Conservation (phyloP, 2,113 vertebrate species). For the Zosterops borbonicus region DNA sequence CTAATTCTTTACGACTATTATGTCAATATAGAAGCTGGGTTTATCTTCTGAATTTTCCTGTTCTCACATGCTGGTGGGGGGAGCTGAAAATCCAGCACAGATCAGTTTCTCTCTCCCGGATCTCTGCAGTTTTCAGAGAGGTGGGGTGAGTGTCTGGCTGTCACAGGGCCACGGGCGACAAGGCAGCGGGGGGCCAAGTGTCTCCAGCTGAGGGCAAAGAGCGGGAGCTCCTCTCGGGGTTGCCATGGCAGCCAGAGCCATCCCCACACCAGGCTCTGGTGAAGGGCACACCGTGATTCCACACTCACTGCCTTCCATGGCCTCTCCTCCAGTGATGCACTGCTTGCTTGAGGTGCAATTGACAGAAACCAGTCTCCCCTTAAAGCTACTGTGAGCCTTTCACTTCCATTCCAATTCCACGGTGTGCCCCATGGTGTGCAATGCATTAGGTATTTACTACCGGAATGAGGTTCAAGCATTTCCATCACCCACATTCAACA, state of each 20-base stretch:
- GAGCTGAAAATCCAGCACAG: neutral
- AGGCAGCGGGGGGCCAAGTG: neutral
- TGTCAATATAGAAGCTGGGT: neutral
- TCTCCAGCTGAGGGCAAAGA: neutral
- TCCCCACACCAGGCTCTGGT: rapidly evolving
- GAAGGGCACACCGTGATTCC: neutral
- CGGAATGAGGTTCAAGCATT: neutral
- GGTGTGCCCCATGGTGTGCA: neutral
- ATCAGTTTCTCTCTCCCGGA: neutral
- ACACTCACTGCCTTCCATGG: neutral
- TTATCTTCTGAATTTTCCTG: neutral
- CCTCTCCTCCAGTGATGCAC: rapidly evolving
- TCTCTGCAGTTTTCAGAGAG: rapidly evolving
- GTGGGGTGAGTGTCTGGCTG: neutral
- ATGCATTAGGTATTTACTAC: neutral
- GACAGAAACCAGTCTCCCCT: neutral
- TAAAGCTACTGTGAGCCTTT: neutral
- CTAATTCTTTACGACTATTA: neutral
- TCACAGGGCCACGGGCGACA: neutral
- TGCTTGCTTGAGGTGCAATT: neutral
- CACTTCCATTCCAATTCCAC: neutral
- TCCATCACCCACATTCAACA: neutral
- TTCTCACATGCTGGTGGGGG: neutral
- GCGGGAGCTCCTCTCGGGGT: neutral
- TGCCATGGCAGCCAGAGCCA: constrained; percentile 8